Base-by-base conservation (phyloP, 2,797 vertebrate species). In the Loris lydekkerianus region DNA sequence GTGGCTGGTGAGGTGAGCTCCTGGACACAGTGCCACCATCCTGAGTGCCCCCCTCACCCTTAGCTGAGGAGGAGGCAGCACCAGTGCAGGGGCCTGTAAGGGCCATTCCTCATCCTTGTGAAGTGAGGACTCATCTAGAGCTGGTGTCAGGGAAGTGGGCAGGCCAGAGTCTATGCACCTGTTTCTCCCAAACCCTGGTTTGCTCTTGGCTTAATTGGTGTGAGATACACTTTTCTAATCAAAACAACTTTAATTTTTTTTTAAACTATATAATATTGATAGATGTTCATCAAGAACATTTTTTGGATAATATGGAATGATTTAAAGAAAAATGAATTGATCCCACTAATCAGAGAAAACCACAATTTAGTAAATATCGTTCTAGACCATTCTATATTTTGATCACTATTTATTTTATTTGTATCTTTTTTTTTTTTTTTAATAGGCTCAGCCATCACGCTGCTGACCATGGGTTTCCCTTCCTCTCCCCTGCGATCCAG, bases 101-200 rank as follows among this genome's bases (percentile, higher is more conserved):
- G 8, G 5, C 61, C 40, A 0, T 20, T 56, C 72, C 7, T 61
- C 23, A 53, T 53, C 9, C 37, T 72, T n/a, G 9, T 0, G 10
- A 34, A 40, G 46, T 0, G 0, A 82, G 37, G 78, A n/a, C 63
- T 18, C 46, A 1, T 31, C 77, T 46, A 21, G 70, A 78, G 43
- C 21, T 2, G 0, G 20, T 0, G 0, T 34, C 80, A 13, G 6
- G 14, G 37, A 25, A 21, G 29, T 25, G 27, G 56, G 5, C 2
- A 0, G 0, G 10, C 84, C 37, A 14, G 20, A 65, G n/a, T 15
- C 46, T 1, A 14, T 7, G 3, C 17, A 2, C 40, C 13, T 11
- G 2, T n/a, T 46, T n/a, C n/a, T 40, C 53, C n/a, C 11, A 37
- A 5, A 1, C 6, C 1, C 10, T 56, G 34, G 18, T 20, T 11